A percentile compares a stretch with the other conserved stretches of the same genome.
Evolutionary conservation across 2,113 vertebrate species (phyloP).

Genomic region (Irena cyanogastra): DNA sequence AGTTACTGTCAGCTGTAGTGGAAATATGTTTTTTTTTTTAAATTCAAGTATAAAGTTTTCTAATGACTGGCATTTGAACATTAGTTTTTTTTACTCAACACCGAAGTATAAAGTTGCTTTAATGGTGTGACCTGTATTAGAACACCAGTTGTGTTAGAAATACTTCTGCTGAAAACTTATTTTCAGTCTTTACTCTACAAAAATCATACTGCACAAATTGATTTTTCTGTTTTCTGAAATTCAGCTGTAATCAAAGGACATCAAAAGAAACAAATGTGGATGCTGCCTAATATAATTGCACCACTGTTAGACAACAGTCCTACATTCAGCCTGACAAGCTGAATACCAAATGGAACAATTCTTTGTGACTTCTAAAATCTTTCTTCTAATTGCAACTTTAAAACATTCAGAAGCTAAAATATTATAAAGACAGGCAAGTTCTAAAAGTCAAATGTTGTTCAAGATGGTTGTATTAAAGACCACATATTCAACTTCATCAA

Average conservation of each 20-base stretch:
- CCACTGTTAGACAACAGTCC: not conserved
- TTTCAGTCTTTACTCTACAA: not conserved
- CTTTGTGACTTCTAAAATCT: not conserved
- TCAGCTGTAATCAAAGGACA: not conserved
- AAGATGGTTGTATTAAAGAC: not conserved
- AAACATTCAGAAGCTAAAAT: not conserved
- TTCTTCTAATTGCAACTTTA: not conserved
- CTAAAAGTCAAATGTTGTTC: not conserved
- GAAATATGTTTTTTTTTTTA: not conserved
- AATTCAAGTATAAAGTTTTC: not conserved
- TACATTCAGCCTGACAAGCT: not conserved
- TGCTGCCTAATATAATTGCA: not conserved
- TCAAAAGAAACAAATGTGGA: not conserved
- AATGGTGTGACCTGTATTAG: not conserved
- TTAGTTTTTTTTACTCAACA: not conserved
- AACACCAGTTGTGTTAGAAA: not conserved
- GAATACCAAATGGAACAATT: not conserved
- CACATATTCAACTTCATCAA: not conserved
- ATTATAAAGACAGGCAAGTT: not conserved
- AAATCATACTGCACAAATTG: not conserved
- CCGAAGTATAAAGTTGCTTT: not conserved
- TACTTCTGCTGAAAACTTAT: not conserved
- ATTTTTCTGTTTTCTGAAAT: not conserved
- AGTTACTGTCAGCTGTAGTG: not conserved
- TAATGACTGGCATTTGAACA: not conserved